Percentiles rank a stretch among this genome's conserved stretches.
Conservation (phyloP, 2,888 invertebrate genomes). For the Elegia similella region DNA sequence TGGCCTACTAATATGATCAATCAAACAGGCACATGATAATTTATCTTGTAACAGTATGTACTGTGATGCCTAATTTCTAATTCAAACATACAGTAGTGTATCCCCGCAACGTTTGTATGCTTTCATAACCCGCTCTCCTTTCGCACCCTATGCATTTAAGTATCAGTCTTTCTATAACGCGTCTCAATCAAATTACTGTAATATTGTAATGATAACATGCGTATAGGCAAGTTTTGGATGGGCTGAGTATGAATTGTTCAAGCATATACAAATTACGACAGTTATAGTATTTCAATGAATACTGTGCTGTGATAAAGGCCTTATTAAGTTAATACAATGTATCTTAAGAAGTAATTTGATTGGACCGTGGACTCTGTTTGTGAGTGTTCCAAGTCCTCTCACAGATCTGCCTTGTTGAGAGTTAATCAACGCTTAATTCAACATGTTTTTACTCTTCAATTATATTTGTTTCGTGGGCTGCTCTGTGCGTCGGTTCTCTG, state of each 20-base stretch:
- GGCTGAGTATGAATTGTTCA: neutral
- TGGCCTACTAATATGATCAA: neutral
- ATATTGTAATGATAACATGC: too few relatives aligned
- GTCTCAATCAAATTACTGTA: constrained; percentile 48
- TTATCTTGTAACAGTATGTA: constrained; percentile 41
- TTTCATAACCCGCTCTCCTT: constrained; percentile 36
- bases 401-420: constrained; percentile 37
- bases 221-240: too few relatives aligned
- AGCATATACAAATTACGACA: constrained; percentile 2
- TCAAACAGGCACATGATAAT: constrained; percentile 45
- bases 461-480: constrained; percentile 50
- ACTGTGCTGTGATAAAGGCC: constrained; percentile 19
- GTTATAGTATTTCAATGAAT: constrained; percentile 19
- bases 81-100: constrained; percentile 40
- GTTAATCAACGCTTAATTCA: constrained; percentile 4
- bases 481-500: constrained; percentile 67
- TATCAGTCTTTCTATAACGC: constrained; percentile 66
- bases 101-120: constrained; percentile 33
- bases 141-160: constrained; percentile 42
- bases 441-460: constrained; percentile 32
- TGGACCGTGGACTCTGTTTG: constrained; percentile 31
- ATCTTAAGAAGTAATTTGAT: constrained; percentile 29
- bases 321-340: neutral
- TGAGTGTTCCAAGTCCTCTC: constrained; percentile 34
- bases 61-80: constrained; percentile 47